These are phyloP conservation scores for Shargacucullia verbasci DNA, from an alignment of 2,888 invertebrate species.

Conservation along the genomic window DNA sequence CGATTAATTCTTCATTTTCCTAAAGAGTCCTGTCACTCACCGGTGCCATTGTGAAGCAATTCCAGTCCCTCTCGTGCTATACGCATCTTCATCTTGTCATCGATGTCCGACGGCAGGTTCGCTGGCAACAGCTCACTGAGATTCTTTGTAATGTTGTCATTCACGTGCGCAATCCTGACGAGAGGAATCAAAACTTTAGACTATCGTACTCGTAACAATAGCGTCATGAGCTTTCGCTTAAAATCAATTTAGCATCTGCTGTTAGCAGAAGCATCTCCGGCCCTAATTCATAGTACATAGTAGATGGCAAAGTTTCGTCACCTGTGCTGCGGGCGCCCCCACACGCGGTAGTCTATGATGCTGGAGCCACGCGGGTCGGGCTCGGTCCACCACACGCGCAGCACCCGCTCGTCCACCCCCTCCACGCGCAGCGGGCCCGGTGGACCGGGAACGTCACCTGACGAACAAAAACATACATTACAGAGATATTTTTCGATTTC, in stretches of 20 bases:
- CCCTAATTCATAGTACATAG: no score
- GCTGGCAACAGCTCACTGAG: constrained; percentile 71
- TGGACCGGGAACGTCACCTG: constrained; percentile 93
- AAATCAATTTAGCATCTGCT: no score
- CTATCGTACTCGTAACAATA: no score
- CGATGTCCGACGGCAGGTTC: constrained; percentile 73
- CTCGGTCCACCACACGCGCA: constrained; percentile 94
- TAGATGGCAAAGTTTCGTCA: constrained; percentile 26
- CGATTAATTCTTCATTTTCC: no score
- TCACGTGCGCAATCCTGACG: constrained; percentile 70
- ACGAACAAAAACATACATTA: constrained; percentile 27
- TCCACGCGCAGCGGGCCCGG: constrained; percentile 94
- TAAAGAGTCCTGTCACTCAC: constrained; percentile 73
- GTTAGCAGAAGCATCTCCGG: no score
- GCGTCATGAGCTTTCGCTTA: no score
- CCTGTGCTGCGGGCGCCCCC: constrained; percentile 89
- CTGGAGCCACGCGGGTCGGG: constrained; percentile 93
- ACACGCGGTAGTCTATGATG: constrained; percentile 93
- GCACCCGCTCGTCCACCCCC: constrained; percentile 92
- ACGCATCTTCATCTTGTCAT: constrained; percentile 75
- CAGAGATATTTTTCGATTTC: no score
- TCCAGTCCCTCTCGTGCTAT: constrained; percentile 88
- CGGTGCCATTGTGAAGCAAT: constrained; percentile 93
- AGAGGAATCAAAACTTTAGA: not conserved
- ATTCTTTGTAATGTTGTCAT: constrained; percentile 73